These are phyloP conservation scores for Acrocephalus kingi DNA, from an alignment of 2,113 vertebrate genomes.

Conservation along the genomic window DNA sequence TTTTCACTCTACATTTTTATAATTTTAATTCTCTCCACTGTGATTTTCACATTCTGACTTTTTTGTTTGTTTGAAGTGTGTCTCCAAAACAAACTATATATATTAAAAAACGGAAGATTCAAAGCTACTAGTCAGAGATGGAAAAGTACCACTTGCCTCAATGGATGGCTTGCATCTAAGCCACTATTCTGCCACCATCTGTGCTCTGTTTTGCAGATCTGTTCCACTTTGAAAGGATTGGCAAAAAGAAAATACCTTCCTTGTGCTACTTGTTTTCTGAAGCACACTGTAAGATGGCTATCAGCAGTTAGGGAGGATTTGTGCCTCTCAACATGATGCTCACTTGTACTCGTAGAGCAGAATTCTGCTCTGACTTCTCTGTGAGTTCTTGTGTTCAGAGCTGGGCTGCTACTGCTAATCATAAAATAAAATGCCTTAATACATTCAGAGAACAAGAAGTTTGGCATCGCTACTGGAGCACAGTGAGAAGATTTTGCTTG, in stretches of 20 bases:
- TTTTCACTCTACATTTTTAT: background rate
- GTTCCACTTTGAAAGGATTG: slow-evolving; percentile 5
- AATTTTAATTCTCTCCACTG: background rate
- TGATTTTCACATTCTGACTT: background rate
- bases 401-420: background rate
- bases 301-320: background rate
- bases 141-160: slow-evolving; percentile 14
- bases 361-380: background rate
- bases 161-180: background rate
- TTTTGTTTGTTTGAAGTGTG: background rate
- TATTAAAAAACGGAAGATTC: background rate
- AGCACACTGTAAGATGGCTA: background rate
- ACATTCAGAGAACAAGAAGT: background rate
- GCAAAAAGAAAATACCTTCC: slow-evolving; percentile 39
- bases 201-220: background rate
- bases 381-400: fast-evolving
- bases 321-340: background rate
- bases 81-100: background rate
- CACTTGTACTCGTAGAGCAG: background rate
- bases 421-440: background rate
- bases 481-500: background rate
- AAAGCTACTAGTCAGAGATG: background rate
- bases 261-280: slow-evolving; percentile 23
- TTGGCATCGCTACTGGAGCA: background rate
- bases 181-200: slow-evolving; percentile 24